These are phyloP conservation scores for Brachystomella parvula DNA, from an alignment of 1,140 invertebrate species.

Conservation along the genomic window DNA sequence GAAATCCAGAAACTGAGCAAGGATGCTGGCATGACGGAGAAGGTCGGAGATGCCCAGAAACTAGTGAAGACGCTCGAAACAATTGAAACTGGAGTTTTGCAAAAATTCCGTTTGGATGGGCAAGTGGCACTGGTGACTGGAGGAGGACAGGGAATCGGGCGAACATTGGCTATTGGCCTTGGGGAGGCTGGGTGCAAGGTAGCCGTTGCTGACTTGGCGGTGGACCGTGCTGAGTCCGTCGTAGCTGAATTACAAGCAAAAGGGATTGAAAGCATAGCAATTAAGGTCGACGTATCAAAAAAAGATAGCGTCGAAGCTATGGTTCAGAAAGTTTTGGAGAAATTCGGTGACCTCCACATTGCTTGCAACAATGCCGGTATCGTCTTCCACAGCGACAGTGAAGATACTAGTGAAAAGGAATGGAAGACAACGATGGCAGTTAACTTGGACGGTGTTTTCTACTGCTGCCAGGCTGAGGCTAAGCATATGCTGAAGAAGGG, in stretches of 20 bases:
- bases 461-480: constrained; percentile 33
- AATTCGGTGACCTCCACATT: constrained; percentile 25
- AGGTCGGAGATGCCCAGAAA: constrained; percentile 10
- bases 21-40: constrained; percentile 13
- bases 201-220: constrained; percentile 22
- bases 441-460: constrained; percentile 31
- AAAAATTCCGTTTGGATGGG: constrained; percentile 23
- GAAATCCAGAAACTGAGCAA: background rate
- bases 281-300: constrained; percentile 29
- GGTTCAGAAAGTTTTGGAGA: constrained; percentile 20
- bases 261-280: constrained; percentile 20
- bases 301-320: constrained; percentile 25
- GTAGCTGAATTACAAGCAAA: constrained; percentile 17
- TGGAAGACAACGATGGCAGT: constrained; percentile 28
- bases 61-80: constrained; percentile 16
- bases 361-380: constrained; percentile 31
- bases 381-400: constrained; percentile 21
- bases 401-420: constrained; percentile 25
- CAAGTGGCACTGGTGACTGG: constrained; percentile 25
- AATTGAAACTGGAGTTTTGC: constrained; percentile 15
- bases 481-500: constrained; percentile 28
- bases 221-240: constrained; percentile 19
- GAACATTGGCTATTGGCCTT: constrained; percentile 21
- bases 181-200: constrained; percentile 31
- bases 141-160: constrained; percentile 32